phyloP scores from a whole-genome alignment of 2,888 invertebrate species.

The Drosophila gaucha region DNA sequence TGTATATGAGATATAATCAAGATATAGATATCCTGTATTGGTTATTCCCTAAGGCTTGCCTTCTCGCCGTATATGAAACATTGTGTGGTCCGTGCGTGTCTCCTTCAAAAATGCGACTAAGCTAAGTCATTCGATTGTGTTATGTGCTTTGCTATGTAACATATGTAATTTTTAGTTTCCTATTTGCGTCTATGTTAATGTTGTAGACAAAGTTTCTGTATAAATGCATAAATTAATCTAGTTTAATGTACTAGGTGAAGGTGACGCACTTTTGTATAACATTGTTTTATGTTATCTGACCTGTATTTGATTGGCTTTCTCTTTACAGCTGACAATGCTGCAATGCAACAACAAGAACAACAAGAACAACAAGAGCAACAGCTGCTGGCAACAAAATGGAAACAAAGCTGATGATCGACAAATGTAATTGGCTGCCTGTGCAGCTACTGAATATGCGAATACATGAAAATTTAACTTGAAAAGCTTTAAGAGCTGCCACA shows the following conservation, averaged over 20 bases:
- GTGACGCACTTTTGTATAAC: too few relatives aligned
- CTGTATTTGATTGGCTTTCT: too few relatives aligned
- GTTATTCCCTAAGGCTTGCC: neutral
- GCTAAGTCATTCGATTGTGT: too few relatives aligned
- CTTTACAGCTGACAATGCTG: neutral
- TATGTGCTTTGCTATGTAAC: too few relatives aligned
- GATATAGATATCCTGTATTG: neutral
- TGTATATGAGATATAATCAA: constrained; percentile 10
- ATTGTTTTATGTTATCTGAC: neutral
- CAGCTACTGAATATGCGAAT: constrained; percentile 17
- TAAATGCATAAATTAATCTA: neutral
- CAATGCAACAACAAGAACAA: too few relatives aligned
- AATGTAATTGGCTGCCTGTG: constrained; percentile 41
- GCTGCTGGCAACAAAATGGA: constrained; percentile 3
- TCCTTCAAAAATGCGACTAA: neutral
- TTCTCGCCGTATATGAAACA: neutral
- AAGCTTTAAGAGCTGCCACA: constrained; percentile 13
- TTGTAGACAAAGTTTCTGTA: neutral
- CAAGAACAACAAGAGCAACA: neutral
- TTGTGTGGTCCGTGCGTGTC: neutral
- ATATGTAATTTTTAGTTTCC: neutral
- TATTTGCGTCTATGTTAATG: neutral
- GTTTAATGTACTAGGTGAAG: neutral
- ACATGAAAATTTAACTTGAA: constrained; percentile 4
- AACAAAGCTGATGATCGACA: constrained; percentile 13